Percentiles rank a stretch among this genome's conserved stretches.
These are phyloP conservation scores for Agonopterix arenella DNA, from an alignment of 2,888 invertebrate species.

Conservation along the genomic window DNA sequence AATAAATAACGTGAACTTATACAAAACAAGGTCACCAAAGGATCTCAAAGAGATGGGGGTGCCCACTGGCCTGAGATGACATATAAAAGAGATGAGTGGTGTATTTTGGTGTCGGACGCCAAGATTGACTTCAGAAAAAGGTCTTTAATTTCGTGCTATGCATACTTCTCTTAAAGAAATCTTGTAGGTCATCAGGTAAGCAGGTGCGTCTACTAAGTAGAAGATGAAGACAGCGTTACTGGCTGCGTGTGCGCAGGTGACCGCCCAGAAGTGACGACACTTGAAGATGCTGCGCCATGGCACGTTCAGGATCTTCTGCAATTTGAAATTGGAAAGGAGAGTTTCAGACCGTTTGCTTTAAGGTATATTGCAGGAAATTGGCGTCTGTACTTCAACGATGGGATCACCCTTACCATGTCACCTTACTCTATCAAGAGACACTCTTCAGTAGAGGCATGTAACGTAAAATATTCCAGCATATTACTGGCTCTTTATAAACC, in stretches of 20 bases:
- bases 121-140: background rate
- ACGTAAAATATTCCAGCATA: no score
- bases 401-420: no score
- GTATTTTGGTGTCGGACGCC: no score
- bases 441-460: no score
- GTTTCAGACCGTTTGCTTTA: background rate
- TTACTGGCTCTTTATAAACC: no score
- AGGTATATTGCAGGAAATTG: no score
- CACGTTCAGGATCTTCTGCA: constrained; percentile 35
- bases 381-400: no score
- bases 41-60: no score
- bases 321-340: constrained; percentile 1
- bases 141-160: background rate
- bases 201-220: constrained; percentile 42
- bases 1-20: background rate
- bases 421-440: no score
- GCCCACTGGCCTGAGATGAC: no score
- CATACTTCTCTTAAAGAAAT: background rate
- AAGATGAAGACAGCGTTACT: constrained; percentile 47
- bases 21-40: no score
- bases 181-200: constrained; percentile 24
- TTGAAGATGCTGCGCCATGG: constrained; percentile 47
- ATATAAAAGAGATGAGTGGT: no score
- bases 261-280: constrained; percentile 46
- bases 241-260: constrained; percentile 41